These are phyloP conservation scores for Stichodactyla helianthus DNA, from an alignment of 64 coral and sea anemone genomes.

Conservation along the genomic window DNA sequence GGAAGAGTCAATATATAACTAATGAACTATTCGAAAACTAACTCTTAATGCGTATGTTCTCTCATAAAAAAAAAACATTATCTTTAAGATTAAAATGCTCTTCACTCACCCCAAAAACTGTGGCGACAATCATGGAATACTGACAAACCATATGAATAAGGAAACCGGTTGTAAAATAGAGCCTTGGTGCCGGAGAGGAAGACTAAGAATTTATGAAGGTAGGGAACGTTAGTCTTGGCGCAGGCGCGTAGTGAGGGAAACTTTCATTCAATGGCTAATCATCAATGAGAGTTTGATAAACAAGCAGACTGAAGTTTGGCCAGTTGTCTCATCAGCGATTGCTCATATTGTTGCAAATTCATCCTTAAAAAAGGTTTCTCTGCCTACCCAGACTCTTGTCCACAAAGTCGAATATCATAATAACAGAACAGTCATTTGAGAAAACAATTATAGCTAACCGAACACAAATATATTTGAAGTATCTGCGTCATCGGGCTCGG, in stretches of 20 bases:
- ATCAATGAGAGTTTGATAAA: not conserved
- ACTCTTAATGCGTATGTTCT: no score
- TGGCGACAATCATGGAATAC: no score
- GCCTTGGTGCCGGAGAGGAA: not conserved
- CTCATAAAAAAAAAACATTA: no score
- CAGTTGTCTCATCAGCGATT: no score
- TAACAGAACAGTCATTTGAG: not conserved
- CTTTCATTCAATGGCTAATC: not conserved
- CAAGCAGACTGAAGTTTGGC: not conserved
- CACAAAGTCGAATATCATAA: conserved; percentile 5
- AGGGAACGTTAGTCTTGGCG: not conserved
- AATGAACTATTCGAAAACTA: no score
- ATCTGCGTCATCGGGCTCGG: not conserved
- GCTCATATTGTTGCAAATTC: not conserved
- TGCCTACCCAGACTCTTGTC: not conserved
- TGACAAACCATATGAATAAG: no score
- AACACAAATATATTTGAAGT: not conserved
- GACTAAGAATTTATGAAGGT: not conserved
- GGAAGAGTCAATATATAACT: not conserved
- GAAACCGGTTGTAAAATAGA: no score
- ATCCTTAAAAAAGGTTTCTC: not conserved
- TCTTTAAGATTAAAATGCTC: no score
- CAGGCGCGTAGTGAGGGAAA: not conserved
- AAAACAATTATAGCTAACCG: not conserved
- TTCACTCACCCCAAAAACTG: no score